A percentile compares a stretch with the other conserved stretches of the same genome.
These are phyloP conservation scores for Xenus cinereus DNA, from an alignment of 2,113 vertebrate genomes.

Conservation along the genomic window DNA sequence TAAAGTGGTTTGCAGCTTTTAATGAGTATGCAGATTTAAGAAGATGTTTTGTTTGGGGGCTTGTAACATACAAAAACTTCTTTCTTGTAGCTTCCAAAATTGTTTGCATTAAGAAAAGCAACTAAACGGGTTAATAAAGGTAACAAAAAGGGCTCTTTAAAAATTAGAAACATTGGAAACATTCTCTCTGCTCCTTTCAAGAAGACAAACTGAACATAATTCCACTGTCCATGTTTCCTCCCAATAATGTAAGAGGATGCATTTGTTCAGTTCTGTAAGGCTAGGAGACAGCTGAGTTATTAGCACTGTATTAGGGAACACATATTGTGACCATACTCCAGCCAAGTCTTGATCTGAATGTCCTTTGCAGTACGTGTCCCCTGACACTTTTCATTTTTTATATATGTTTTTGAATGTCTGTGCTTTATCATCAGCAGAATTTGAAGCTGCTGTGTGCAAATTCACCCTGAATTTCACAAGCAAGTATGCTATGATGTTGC, in stretches of 20 bases:
- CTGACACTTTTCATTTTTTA: not conserved
- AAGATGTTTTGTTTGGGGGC: not conserved
- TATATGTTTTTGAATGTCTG: not conserved
- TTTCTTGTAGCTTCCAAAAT: not conserved
- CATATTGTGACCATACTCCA: not conserved
- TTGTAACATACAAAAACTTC: not conserved
- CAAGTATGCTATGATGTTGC: not conserved
- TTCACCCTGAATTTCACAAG: constrained; percentile 19
- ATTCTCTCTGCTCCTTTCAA: constrained; percentile 4
- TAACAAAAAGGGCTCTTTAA: not conserved
- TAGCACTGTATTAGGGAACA: not conserved
- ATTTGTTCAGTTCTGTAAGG: not conserved
- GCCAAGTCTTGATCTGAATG: not conserved
- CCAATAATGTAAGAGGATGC: not conserved
- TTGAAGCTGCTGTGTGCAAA: constrained; percentile 36
- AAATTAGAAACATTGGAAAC: not conserved
- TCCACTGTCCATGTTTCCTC: not conserved
- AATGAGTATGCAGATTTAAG: not conserved
- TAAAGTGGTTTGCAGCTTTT: not conserved
- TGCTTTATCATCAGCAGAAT: not conserved
- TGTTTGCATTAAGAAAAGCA: not conserved
- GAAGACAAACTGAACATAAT: constrained; percentile 12
- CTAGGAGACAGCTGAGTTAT: not conserved
- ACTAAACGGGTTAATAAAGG: not conserved
- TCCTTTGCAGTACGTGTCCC: not conserved